Evolutionary conservation across 2,113 vertebrate species (phyloP), one percentile per base, ranked within the genome.

Genomic region (Rhagologus leucostigma): DNA sequence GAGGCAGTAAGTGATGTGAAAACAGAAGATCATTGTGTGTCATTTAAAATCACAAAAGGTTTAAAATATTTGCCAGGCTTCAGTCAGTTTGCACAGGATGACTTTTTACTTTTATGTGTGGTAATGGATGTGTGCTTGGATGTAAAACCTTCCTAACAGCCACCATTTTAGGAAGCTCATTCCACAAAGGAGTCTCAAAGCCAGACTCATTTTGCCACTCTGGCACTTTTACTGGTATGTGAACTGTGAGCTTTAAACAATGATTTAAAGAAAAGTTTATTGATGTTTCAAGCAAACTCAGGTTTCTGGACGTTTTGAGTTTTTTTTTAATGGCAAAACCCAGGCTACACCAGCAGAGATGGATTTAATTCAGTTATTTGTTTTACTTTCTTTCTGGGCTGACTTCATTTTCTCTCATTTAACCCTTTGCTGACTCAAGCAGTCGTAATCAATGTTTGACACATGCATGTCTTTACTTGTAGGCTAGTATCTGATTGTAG

Each of bases 101-200:
- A 29, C 49, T 85, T 85, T 49, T 89, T 83, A 46, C 60, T 81
- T 87, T 69, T 33, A 12, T 60, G n/a, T 21, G 29, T 35, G 26
- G 35, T 37, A 95, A 71, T 50, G 76, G 63, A 56, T 1, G 4
- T 59, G 63, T 4, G 2, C 49, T 94, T 60, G 67, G 27, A 64
- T 59, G 23, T 93, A 82, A 97, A 92, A 92, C 10, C 86, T 96
- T 97, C 70, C 87, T 65, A 78, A 47, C 13, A 91, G 73, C 46
- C 78, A 85, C 74, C 62, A 63, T 89, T 84, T 89, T 29, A 62
- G 89, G 49, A 69, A 91, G 57, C 16, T 89, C 35, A 41, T 83
- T 90, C 69, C 50, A 69, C 57, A 86, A 62, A 93, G 62, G 89
- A 82, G 20, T 93, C 87, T 96, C 55, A 94, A 77, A 62, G 70